phyloP scores from a whole-genome alignment of 2,113 vertebrate species.

The Nyctereutes procyonoides region DNA sequence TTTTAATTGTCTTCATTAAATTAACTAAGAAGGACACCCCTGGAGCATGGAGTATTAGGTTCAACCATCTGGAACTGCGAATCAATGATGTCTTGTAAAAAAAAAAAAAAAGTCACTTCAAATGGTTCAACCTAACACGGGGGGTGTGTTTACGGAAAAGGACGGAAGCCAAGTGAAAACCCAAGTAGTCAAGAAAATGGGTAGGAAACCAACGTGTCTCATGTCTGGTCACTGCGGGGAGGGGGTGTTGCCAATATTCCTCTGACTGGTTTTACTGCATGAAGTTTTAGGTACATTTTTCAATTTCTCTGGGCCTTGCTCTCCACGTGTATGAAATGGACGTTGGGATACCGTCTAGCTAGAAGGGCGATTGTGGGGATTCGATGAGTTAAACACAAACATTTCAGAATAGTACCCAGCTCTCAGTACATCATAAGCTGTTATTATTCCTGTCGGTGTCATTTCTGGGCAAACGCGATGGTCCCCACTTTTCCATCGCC shows the following conservation, averaged over 20 bases:
- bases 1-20: neutral
- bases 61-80: neutral
- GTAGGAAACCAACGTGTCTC: neutral
- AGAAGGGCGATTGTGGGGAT: neutral
- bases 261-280: neutral
- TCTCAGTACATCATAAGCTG: neutral
- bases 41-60: neutral
- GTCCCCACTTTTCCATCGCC: neutral
- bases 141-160: neutral
- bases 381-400: neutral
- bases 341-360: neutral
- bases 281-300: neutral
- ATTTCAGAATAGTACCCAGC: neutral
- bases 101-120: neutral
- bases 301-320: neutral
- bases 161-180: neutral
- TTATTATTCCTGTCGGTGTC: neutral
- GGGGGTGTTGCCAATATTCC: neutral
- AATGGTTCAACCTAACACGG: neutral
- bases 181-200: neutral
- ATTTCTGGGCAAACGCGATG: neutral
- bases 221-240: rapidly evolving
- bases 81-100: neutral
- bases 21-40: neutral
- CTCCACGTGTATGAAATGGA: neutral